Evolutionary conservation across 2,888 invertebrate species (phyloP), one percentile per base, ranked within the genome.

Genomic region (Pristionchus exspectatus): DNA sequence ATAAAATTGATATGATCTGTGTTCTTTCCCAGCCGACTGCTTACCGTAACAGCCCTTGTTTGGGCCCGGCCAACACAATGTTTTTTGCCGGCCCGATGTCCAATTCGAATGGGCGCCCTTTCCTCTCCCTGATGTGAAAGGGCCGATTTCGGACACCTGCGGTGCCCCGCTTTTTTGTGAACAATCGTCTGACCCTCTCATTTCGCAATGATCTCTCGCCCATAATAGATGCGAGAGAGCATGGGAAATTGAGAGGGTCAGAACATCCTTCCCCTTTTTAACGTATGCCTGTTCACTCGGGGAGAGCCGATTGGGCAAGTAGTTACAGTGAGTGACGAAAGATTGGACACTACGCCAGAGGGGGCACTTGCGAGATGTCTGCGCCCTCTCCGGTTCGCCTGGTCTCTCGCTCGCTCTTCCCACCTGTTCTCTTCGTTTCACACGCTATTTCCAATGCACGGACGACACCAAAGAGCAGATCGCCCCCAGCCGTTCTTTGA

Each of bases 321-420:
- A 81, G 81, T 81, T 81, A 81, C 81, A 44, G 81, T 81, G 81
- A 81, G 81, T 81, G 81, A 81, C 81, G 81, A 81, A 81, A 81
- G 81, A 81, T 81, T 54, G 81, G 81, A 54, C n/a, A 10, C 16
- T 16, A 14, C 44, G 44, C 44, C 44, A 24, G 74, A n/a, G 18
- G 21, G 50, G 50, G 50, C 44, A 44, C 27, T 33, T 72, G 27
- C 24, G 30, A 14, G 12, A 30, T 72, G 30, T 30, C 72, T 72
- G 30, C 14, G 4, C 72, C 16, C 72, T 33, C 72, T 33, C 33
- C 30, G 12, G 2, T 72, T 72, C 30, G 33, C 72, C 4, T 33
- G 16, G 2, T 33, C 72, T 72, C 14, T 33, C 72, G 16, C 72
- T 9, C 33, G 16, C 16, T 72, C 33, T 4, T n/a, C n/a, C n/a